Percentiles rank a stretch among this genome's conserved stretches.
Evolutionary conservation across 1,140 invertebrate genomes (phyloP).

Genomic region (Drosophila azteca): DNA sequence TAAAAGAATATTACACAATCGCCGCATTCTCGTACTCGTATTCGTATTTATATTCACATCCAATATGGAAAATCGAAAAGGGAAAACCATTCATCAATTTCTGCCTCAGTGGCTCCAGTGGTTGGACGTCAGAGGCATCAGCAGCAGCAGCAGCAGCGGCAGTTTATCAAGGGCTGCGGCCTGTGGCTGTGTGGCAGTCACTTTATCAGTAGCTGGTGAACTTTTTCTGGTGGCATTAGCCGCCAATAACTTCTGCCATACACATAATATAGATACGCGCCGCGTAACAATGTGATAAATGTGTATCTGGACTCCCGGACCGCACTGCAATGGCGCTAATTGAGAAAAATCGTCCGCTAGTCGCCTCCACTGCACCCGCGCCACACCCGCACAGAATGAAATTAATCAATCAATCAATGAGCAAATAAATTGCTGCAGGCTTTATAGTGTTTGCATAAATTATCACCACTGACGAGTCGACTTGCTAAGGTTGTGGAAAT

Average conservation of each 20-base stretch:
- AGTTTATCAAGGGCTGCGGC: conserved; percentile 32
- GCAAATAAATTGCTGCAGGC: conserved; percentile 17
- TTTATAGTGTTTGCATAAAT: conserved; percentile 51
- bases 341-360: conserved; percentile 39
- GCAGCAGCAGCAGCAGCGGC: conserved; percentile 11
- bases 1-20: conserved; percentile 27
- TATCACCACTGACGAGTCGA: conserved; percentile 36
- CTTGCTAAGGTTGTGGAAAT: conserved; percentile 8
- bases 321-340: conserved; percentile 30
- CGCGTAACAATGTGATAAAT: conserved; percentile 54
- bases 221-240: conserved; percentile 49
- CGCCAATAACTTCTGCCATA: conserved; percentile 59
- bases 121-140: conserved; percentile 24
- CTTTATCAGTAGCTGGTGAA: conserved; percentile 58
- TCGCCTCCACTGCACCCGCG: neutral
- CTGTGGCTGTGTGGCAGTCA: conserved; percentile 9
- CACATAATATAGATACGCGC: conserved; percentile 49
- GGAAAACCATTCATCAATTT: conserved; percentile 62
- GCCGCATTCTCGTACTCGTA: neutral
- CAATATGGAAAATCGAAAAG: conserved; percentile 11
- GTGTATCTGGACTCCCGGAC: conserved; percentile 17
- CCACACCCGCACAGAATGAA: neutral
- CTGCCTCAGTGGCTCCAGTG: conserved; percentile 4
- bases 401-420: conserved; percentile 63
- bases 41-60: conserved; percentile 16